A percentile compares a stretch with the other conserved stretches of the same genome.
These are phyloP conservation scores for Atherinomorus stipes DNA, from an alignment of 2,113 vertebrate species.

Conservation along the genomic window DNA sequence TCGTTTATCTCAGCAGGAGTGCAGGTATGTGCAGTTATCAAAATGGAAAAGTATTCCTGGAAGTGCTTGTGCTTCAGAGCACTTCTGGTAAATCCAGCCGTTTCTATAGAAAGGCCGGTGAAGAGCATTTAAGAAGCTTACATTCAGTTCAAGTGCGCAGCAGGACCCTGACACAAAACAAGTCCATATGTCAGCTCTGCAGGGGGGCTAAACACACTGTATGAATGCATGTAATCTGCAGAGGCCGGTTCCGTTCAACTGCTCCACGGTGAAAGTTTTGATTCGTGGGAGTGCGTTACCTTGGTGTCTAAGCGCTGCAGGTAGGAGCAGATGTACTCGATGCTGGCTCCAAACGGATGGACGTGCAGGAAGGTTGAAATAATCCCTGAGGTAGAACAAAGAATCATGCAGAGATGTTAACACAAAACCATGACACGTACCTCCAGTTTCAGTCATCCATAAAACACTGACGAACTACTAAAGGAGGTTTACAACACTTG, in stretches of 20 bases:
- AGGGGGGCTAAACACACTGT: conserved; percentile 35
- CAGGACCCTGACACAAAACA: conserved; percentile 24
- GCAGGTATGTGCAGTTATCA: background rate
- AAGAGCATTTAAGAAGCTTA: conserved; percentile 25
- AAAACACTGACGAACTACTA: conserved; percentile 19
- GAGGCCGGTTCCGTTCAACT: conserved; percentile 4
- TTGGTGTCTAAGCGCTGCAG: conserved; percentile 95
- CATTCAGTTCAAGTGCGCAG: conserved; percentile 25
- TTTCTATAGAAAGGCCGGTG: conserved; percentile 8
- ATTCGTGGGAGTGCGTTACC: conserved; percentile 74
- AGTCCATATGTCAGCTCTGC: conserved; percentile 44
- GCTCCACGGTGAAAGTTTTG: background rate
- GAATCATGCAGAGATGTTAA: conserved; percentile 32
- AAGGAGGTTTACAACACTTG: background rate
- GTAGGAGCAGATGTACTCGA: conserved; percentile 98
- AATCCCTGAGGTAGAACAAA: conserved; percentile 85
- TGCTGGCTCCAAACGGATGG: conserved; percentile 95
- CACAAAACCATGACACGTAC: background rate
- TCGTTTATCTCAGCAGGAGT: background rate
- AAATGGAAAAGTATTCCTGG: conserved; percentile 24
- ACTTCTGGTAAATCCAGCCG: background rate
- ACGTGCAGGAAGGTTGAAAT: conserved; percentile 96
- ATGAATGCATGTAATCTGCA: conserved; percentile 25
- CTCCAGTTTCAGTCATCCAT: conserved; percentile 17
- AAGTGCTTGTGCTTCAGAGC: background rate